Evolutionary conservation across 2,797 vertebrate genomes (phyloP).

Genomic region (Sylvilagus floridanus): DNA sequence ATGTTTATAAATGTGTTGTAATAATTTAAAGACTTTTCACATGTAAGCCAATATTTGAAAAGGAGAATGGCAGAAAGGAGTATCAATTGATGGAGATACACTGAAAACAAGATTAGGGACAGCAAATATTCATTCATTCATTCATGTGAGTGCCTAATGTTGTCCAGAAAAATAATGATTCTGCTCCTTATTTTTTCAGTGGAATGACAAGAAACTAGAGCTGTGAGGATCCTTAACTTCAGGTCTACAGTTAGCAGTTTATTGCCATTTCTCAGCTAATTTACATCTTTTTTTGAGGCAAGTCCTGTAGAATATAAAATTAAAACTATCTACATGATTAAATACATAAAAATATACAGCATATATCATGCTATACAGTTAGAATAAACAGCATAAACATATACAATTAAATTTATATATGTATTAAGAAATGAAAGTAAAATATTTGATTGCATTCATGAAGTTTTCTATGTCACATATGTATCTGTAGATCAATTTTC

Average conservation of each 20-base stretch:
- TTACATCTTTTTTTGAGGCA: neutral
- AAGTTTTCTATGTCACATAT: neutral
- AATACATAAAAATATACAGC: neutral
- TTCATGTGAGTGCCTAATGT: neutral
- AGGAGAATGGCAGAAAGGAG: neutral
- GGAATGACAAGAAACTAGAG: neutral
- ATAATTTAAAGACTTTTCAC: slow-evolving; percentile 22
- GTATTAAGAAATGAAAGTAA: slow-evolving; percentile 39
- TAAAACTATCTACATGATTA: slow-evolving; percentile 31
- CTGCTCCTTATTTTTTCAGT: neutral
- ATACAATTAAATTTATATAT: slow-evolving; percentile 30
- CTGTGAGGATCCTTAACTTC: neutral
- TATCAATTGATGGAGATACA: neutral
- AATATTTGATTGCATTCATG: slow-evolving; percentile 53
- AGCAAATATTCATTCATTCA: neutral
- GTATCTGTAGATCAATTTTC: neutral
- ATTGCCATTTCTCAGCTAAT: neutral
- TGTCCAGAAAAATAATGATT: neutral
- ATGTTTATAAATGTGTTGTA: neutral
- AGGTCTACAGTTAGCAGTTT: neutral
- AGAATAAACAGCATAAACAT: neutral
- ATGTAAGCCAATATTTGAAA: slow-evolving; percentile 8
- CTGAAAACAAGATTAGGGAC: neutral
- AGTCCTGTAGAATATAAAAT: neutral
- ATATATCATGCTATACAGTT: neutral